These are phyloP conservation scores for Sarotherodon lohbergeri DNA, from an alignment of 2,113 vertebrate species.

Conservation along the genomic window DNA sequence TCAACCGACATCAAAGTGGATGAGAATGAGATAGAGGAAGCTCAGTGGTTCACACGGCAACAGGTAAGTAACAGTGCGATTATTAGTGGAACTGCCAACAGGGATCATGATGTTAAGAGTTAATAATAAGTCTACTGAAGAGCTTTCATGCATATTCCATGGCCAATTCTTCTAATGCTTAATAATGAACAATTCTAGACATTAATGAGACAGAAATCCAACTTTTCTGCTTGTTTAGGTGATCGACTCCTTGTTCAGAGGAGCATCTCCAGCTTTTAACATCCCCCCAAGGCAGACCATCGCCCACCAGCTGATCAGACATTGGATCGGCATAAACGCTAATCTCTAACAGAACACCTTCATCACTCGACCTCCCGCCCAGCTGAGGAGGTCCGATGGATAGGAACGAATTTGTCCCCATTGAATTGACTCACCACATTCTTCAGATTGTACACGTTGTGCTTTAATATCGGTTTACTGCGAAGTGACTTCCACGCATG, in stretches of 20 bases:
- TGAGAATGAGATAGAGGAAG: constrained; percentile 91
- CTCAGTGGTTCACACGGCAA: constrained; percentile 89
- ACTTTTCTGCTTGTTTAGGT: constrained; percentile 61
- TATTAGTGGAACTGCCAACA: not conserved
- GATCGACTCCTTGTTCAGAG: constrained; percentile 75
- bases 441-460: not conserved
- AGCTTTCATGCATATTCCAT: not conserved
- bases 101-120: not conserved
- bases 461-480: not conserved
- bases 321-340: constrained; percentile 85
- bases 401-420: fast-evolving
- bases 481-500: not conserved
- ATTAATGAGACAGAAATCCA: not conserved
- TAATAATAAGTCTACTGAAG: not conserved
- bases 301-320: constrained; percentile 86
- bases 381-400: fast-evolving
- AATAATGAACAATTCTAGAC: not conserved
- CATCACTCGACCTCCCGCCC: fast-evolving
- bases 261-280: constrained; percentile 65
- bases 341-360: constrained; percentile 73
- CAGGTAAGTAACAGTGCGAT: constrained; percentile 65
- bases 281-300: constrained; percentile 84
- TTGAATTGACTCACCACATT: not conserved
- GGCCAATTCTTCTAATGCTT: not conserved
- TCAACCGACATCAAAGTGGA: constrained; percentile 90